Percentiles rank a stretch among this genome's conserved stretches.
These are phyloP conservation scores for Pseudolycoriella hygida DNA, from an alignment of 2,888 invertebrate genomes.

Conservation along the genomic window DNA sequence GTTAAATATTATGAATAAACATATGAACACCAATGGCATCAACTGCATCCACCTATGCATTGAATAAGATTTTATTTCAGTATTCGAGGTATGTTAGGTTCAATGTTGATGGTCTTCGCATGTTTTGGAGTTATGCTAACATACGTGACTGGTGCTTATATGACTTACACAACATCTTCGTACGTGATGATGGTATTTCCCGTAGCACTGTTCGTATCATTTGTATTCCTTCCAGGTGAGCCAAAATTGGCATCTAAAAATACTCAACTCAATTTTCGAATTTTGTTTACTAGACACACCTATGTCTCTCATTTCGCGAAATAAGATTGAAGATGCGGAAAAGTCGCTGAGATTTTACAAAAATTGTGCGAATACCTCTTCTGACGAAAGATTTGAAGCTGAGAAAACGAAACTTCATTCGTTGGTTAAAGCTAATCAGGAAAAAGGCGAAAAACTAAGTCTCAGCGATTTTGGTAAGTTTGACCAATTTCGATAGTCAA, in stretches of 20 bases:
- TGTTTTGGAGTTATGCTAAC: constrained; percentile 6
- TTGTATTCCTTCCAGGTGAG: constrained; percentile 7
- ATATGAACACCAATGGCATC: too few relatives aligned
- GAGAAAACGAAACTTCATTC: too few relatives aligned
- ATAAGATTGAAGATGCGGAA: constrained; percentile 3
- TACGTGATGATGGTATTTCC: constrained; percentile 6
- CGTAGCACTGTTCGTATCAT: constrained; percentile 1
- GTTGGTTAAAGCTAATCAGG: not conserved
- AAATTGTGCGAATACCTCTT: not conserved
- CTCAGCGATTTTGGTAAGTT: constrained; percentile 5
- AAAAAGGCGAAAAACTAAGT: constrained; percentile 1
- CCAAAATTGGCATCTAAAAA: not conserved
- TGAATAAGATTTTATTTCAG: too few relatives aligned
- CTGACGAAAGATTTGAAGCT: not conserved
- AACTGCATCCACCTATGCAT: too few relatives aligned
- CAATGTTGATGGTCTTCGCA: constrained; percentile 4
- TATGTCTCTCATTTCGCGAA: too few relatives aligned
- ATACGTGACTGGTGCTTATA: constrained; percentile 6
- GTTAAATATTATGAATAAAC: too few relatives aligned
- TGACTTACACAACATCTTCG: constrained; percentile 5
- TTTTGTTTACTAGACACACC: too few relatives aligned
- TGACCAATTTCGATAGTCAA: too few relatives aligned
- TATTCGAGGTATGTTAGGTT: constrained; percentile 7
- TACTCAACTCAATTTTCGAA: too few relatives aligned
- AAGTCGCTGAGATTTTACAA: constrained; percentile 5